phyloP scores from a whole-genome alignment of 2,113 vertebrate genomes.

The Oceanites oceanicus region DNA sequence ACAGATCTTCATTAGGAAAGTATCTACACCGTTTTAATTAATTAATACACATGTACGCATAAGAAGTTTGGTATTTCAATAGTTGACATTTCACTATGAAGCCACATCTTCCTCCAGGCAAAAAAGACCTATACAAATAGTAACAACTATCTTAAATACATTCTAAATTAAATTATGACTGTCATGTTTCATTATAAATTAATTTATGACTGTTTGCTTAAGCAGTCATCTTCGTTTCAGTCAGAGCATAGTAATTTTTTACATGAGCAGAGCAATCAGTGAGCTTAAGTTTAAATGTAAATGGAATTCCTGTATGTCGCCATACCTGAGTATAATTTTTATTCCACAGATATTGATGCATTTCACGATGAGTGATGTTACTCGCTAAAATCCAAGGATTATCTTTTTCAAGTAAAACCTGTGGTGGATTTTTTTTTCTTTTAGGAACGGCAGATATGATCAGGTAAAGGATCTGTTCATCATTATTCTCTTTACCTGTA shows the following conservation, averaged over 20 bases:
- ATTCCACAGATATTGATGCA: not conserved
- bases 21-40: slow-evolving; percentile 20
- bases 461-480: not conserved
- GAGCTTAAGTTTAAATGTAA: slow-evolving; percentile 34
- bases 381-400: not conserved
- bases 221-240: slow-evolving; percentile 46
- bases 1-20: slow-evolving; percentile 21
- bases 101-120: slow-evolving; percentile 43
- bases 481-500: not conserved
- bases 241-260: slow-evolving; percentile 37
- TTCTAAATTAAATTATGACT: slow-evolving; percentile 70
- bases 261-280: slow-evolving; percentile 26
- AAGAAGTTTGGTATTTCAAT: slow-evolving; percentile 41
- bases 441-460: not conserved
- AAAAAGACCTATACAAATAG: slow-evolving; percentile 46
- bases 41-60: not conserved
- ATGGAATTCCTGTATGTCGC: slow-evolving; percentile 1
- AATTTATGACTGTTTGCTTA: slow-evolving; percentile 68
- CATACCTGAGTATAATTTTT: not conserved
- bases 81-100: slow-evolving; percentile 30
- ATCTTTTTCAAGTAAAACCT: not conserved
- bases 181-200: slow-evolving; percentile 70
- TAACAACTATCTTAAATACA: slow-evolving; percentile 51
- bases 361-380: not conserved
- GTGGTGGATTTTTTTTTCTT: not conserved